These are phyloP conservation scores for Ophion ellenae DNA, from an alignment of 2,888 invertebrate species.

Conservation along the genomic window DNA sequence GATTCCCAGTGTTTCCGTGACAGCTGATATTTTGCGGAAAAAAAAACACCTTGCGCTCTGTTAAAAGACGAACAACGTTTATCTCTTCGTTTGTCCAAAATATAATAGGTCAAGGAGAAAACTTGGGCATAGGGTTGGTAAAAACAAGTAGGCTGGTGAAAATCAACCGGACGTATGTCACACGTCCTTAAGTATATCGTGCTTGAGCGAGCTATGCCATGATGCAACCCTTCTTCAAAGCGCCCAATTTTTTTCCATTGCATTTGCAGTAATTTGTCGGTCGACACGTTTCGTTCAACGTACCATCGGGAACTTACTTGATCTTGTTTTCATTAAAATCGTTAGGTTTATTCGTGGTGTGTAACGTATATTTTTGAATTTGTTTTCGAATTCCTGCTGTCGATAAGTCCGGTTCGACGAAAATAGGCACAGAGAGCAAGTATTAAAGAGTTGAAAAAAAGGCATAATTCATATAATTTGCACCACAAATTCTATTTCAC, in stretches of 20 bases:
- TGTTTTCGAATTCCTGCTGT: neutral
- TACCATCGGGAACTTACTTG: neutral
- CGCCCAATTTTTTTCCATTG: neutral
- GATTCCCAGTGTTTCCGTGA: neutral
- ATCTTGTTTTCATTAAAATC: neutral
- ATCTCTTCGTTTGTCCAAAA: neutral
- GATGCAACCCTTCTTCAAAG: neutral
- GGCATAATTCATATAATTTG: neutral
- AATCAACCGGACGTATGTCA: neutral
- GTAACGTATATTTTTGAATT: neutral
- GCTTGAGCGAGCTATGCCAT: neutral
- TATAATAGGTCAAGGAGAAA: neutral
- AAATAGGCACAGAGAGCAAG: slow-evolving; percentile 10
- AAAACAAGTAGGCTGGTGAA: too few species aligned
- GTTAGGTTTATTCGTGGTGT: neutral
- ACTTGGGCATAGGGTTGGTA: neutral
- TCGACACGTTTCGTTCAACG: neutral
- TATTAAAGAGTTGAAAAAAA: slow-evolving; percentile 8
- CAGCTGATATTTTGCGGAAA: neutral
- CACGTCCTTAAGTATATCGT: neutral
- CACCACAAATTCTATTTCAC: slow-evolving; percentile 65
- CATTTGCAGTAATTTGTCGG: neutral
- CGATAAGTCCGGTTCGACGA: slow-evolving; percentile 11
- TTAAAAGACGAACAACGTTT: neutral
- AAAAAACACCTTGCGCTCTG: too few species aligned